Evolutionary conservation across 1,140 invertebrate genomes (phyloP), one percentile per base, ranked within the genome.

Genomic region (Cheumatopsyche charites): DNA sequence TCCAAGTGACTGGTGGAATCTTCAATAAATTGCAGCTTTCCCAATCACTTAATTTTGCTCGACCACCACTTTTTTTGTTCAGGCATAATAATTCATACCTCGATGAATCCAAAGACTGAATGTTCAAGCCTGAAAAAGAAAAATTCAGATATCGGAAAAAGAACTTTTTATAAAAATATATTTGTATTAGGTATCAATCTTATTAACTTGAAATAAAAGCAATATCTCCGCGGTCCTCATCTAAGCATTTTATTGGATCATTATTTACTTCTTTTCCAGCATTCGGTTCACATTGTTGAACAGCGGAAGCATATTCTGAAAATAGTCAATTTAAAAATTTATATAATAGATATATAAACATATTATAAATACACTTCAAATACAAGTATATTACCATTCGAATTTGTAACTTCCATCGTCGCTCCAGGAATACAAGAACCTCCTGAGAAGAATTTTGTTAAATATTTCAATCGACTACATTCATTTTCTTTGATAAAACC

Each of bases 181-280:
- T 7, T 4, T 11, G 17, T 52, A 5, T 7, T 42, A 41, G 6
- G 4, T n/a, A 41, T 5, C 42, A 19, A 41, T 12, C 3, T 15
- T 47, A 80, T 80, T 80, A 77, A 83, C 82, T 83, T 17, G 82
- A 82, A 0, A 83, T 80, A 76, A 83, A 83, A 2, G 81, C 82
- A 1, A 83, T 79, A 63, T 83, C 81, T 11, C 77, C 81, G 3
- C 76, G 77, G 42, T 81, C 74, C 12, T 82, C 80, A 70, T 80
- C 76, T 6, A 83, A 73, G 49, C 82, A 83, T 65, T 79, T 79
- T 21, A 78, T 62, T 0, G 81, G 78, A 17, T 75, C 79, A 65
- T 76, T 79, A 73, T 79, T 79, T 17, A 68, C 75, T 11, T 62
- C 67, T 3, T 78, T 26, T 49, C n/a, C 7, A 25, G 11, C 5